Conservation (phyloP, 2,113 vertebrate genomes). For the Actinemys pallida region DNA sequence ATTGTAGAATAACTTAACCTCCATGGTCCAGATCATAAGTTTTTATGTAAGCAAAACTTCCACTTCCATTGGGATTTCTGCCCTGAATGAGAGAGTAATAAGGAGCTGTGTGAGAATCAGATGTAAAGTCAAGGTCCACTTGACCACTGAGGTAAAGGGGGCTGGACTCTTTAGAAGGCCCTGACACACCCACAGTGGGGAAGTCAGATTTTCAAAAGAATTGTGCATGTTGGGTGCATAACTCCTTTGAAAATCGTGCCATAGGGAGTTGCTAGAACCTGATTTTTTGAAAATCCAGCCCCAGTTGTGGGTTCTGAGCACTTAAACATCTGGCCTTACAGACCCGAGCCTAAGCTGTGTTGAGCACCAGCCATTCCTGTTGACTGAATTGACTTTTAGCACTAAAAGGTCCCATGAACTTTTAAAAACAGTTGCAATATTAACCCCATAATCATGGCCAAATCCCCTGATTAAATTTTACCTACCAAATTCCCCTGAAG, state of each 20-base stretch:
- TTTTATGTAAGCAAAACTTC: neutral
- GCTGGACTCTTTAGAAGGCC: neutral
- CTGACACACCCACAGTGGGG: neutral
- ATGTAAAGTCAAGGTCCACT: neutral
- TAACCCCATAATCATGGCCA: neutral
- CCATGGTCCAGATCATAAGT: neutral
- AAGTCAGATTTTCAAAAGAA: accelerated
- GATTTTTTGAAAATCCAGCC: neutral
- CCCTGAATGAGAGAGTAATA: accelerated
- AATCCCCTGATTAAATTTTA: neutral
- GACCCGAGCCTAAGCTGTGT: neutral
- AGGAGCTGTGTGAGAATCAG: neutral
- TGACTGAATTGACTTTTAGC: constrained; percentile 25
- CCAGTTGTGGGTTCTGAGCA: accelerated
- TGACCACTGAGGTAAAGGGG: neutral
- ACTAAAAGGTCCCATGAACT: neutral
- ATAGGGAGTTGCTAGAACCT: neutral
- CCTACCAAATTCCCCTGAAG: neutral
- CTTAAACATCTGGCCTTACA: neutral
- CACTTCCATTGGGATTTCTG: neutral
- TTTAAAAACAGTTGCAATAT: neutral
- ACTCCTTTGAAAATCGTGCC: neutral
- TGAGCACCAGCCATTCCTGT: neutral
- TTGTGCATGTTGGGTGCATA: neutral
- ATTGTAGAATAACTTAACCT: neutral